Evolutionary conservation across 2,797 vertebrate species (phyloP).

Genomic region (Lepus townsendii): DNA sequence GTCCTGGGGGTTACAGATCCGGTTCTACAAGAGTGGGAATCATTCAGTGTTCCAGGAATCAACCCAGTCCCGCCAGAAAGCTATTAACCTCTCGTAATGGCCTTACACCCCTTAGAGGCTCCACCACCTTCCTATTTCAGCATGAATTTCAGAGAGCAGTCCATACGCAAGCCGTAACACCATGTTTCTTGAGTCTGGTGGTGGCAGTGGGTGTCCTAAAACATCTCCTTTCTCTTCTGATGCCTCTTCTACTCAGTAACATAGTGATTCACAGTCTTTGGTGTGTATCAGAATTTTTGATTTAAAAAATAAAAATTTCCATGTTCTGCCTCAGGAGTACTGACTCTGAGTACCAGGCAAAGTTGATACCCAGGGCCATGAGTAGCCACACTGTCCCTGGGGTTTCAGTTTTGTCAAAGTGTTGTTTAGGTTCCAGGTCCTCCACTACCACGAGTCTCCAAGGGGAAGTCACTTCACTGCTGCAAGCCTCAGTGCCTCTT

Average conservation of each 20-base stretch:
- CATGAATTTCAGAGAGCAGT: neutral
- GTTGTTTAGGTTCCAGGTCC: neutral
- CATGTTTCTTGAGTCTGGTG: neutral
- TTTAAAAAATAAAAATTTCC: neutral
- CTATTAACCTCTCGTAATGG: neutral
- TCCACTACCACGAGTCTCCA: neutral
- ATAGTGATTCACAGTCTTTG: neutral
- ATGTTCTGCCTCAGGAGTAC: neutral
- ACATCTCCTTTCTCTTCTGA: neutral
- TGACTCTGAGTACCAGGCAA: neutral
- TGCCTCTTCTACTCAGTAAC: neutral
- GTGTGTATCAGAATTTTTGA: neutral
- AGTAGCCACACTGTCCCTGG: neutral
- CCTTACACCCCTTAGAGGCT: no score
- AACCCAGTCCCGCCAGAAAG: neutral
- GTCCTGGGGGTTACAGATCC: neutral
- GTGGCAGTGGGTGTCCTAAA: neutral
- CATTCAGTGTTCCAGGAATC: neutral
- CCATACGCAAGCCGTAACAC: neutral
- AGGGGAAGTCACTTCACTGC: neutral
- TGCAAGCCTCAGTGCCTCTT: neutral
- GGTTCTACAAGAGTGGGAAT: neutral
- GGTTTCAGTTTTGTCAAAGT: neutral
- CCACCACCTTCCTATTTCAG: neutral
- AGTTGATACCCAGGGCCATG: neutral